Percentiles rank a stretch among this genome's conserved stretches.
phyloP scores from a whole-genome alignment of 2,113 vertebrate genomes.

The Xiphorhynchus elegans region DNA sequence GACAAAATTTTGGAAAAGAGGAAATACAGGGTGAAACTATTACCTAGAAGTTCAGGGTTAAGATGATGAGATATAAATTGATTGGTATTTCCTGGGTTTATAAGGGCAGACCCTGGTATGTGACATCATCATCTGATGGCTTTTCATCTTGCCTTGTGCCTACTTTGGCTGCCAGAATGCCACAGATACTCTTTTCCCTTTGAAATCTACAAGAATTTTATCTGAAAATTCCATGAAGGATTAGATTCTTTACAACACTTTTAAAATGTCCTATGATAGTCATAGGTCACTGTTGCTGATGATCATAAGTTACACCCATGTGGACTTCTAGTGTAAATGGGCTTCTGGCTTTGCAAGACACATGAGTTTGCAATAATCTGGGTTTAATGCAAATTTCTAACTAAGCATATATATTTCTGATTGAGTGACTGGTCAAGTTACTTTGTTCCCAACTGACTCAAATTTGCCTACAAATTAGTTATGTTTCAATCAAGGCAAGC shows the following conservation, averaged over 20 bases:
- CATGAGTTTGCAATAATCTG: background rate
- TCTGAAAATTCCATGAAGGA: background rate
- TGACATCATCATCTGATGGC: constrained; percentile 32
- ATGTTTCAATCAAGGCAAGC: background rate
- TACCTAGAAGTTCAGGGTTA: constrained; percentile 53
- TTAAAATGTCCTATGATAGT: background rate
- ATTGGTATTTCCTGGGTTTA: constrained; percentile 69
- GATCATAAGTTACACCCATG: background rate
- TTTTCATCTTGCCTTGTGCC: background rate
- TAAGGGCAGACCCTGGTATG: constrained; percentile 12
- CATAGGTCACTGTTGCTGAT: background rate
- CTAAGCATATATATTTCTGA: background rate
- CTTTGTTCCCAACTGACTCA: background rate
- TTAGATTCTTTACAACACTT: background rate
- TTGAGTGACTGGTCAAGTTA: background rate
- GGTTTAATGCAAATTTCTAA: background rate
- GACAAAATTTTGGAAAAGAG: constrained; percentile 72
- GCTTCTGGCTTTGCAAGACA: background rate
- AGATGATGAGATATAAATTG: constrained; percentile 73
- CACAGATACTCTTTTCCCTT: background rate
- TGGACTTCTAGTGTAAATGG: background rate
- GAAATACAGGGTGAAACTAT: constrained; percentile 29
- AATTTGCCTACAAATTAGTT: background rate
- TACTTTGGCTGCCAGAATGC: background rate
- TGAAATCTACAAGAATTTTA: background rate